phyloP scores from a whole-genome alignment of 2,888 invertebrate species.

The Hemicrepidius hirtus region DNA sequence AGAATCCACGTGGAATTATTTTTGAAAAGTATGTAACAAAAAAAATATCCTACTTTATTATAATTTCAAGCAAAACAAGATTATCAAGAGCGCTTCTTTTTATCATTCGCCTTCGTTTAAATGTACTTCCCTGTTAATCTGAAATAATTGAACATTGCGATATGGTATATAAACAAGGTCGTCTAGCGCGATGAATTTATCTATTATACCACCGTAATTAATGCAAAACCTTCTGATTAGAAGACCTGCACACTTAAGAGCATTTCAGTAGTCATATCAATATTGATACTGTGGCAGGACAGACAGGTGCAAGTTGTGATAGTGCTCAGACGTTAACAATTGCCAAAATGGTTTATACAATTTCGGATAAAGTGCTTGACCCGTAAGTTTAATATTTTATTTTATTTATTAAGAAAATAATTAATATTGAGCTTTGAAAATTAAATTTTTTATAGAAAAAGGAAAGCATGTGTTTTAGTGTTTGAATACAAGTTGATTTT shows the following conservation, averaged over 20 bases:
- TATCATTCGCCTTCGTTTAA: background rate
- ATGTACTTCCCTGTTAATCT: conserved; percentile 13
- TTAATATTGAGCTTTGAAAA: too few species aligned
- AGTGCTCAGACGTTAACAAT: conserved; percentile 46
- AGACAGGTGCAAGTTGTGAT: conserved; percentile 5
- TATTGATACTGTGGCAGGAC: background rate
- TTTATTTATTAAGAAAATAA: too few species aligned
- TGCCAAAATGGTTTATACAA: conserved; percentile 63
- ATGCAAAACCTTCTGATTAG: conserved; percentile 16
- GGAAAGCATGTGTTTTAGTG: too few species aligned
- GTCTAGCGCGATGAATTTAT: conserved; percentile 12
- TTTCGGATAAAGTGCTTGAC: conserved; percentile 58
- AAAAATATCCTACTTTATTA: too few species aligned
- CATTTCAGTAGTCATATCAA: background rate
- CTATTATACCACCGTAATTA: background rate
- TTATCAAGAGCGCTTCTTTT: background rate
- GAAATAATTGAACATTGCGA: background rate
- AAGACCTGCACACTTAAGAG: conserved; percentile 2
- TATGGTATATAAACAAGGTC: conserved; percentile 4
- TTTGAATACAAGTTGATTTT: too few species aligned
- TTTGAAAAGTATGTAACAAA: too few species aligned
- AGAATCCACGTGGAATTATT: too few species aligned
- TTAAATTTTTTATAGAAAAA: too few species aligned
- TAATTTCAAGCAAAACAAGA: background rate
- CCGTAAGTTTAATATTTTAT: conserved; percentile 49